Base-by-base conservation (phyloP, 1,140 invertebrate species). In the Papilio aristodemus region DNA sequence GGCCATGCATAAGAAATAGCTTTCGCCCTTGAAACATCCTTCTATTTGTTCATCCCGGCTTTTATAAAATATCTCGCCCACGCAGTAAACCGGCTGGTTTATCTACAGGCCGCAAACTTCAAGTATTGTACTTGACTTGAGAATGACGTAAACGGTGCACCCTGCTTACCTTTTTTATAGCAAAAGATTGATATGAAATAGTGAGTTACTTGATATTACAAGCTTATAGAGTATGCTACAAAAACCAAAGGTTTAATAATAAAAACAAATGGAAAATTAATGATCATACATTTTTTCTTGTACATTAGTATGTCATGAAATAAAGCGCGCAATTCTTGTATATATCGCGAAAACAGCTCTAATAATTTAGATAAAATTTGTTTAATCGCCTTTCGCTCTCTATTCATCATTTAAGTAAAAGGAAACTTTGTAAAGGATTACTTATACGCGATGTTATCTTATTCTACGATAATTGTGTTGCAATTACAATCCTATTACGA, bases 331-430 rank as follows among this genome's bases (percentile, higher is more conserved):
- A 54, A 22, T 54, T 19, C 1, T 54, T 54, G 17, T 25, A 54
- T 54, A 9, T 19, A 54, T 54, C 22, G 46, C 3, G 11, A 10
- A 4, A 22, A 17, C 46, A 32, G 6, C 46, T 46, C 10, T 4
- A 54, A 19, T 54, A 54, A 54, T n/a, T n/a, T 22, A 22, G 46
- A 22, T 54, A 17, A 54, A 54, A 54, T n/a, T n/a, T n/a, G 46
- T 17, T 11, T 54, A 54, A 54, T 54, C 22, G 46, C 46, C 22
- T 22, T 54, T 22, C 22, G 46, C 19, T 54, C 19, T 22, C 46
- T 54, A 22, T 54, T 54, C 46, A 22, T 19, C 4, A 9, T 14
- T 17, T 10, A 54, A 54, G 22, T 54, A 54, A 54, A 54, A 9
- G 46, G 17, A 54, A 54, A 13, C 10, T 54, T 9, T 10, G 27